Evolutionary conservation across 2,888 invertebrate genomes (phyloP), one percentile per base, ranked within the genome.

Genomic region (Chrysolina americana): DNA sequence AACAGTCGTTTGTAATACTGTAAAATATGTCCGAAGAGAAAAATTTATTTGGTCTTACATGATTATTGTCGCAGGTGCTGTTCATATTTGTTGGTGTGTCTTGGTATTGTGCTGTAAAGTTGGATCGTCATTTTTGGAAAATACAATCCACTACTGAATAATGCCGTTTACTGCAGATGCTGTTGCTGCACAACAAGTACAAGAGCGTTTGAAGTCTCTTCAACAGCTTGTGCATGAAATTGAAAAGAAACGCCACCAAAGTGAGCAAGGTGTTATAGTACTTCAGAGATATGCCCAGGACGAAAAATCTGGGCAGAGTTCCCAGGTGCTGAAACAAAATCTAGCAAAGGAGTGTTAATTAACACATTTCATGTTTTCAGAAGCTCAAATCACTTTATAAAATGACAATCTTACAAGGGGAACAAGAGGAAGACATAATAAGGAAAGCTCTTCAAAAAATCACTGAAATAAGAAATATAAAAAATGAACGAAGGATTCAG

Each of bases 401-500:
- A 86, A 90, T 93, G 15, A 95, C 96, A 0, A 89, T 97, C 72
- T 89, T 92, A 48, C 97, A 97, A 83, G 94, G 96, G 0, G 93
- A 94, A 76, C 93, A 94, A 81, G 98, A 98, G 86, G 96, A 97
- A 83, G 93, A 94, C 76, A 88, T 95, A 0, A 90, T 98, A 13
- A 90, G 97, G 9, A 93, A 94, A 77, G 96, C 97, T 0, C 87
- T 98, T 41, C 92, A 94, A 23, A 94, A 95, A 85, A 97, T 98
- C 69, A 94, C 95, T 83, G 97, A 98, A 87, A 97, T 98, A 72
- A 91, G 97, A 63, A 92, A 93, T 41, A 96, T 98, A 44, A 92
- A 96, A 83, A 96, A 97, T 88, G 97, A 97, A 84, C 90, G 97
- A 73, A 90, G 97, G 75, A 94, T 96, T 83, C 95, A 95, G 90